Conservation (phyloP, 1,140 invertebrate genomes). For the Brachionus rotundiformis region DNA sequence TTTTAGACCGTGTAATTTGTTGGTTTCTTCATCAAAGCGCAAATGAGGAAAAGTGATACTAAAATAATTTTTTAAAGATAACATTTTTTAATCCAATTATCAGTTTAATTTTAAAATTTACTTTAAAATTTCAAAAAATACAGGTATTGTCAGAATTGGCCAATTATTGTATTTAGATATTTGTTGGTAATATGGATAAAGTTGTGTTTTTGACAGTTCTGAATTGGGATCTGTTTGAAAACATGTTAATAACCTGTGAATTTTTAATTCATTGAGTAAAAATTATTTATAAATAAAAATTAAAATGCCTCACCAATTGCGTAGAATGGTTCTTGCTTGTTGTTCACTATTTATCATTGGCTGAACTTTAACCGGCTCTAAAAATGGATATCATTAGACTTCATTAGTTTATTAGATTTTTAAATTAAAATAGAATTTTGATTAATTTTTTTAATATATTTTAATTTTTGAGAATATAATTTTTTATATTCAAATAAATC, state of each 20-base stretch:
- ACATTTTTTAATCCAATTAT: background rate
- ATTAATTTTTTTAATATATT: too few relatives aligned
- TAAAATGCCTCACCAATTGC: background rate
- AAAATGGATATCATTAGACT: background rate
- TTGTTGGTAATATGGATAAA: conserved; percentile 51
- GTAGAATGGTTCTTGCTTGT: conserved; percentile 22
- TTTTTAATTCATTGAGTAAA: background rate
- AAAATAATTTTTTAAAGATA: background rate
- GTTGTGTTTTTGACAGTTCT: conserved; percentile 46
- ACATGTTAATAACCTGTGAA: conserved; percentile 25
- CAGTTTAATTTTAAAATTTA: background rate
- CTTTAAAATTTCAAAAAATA: conserved; percentile 49
- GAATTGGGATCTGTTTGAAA: conserved; percentile 47
- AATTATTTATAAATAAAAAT: background rate
- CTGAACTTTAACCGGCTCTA: background rate
- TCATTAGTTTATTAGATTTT: background rate
- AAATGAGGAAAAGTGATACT: conserved; percentile 37
- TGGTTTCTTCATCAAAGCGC: conserved; percentile 27
- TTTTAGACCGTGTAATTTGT: conserved; percentile 43
- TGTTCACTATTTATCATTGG: conserved; percentile 3
- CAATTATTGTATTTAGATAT: conserved; percentile 47
- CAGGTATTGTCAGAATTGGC: conserved; percentile 32
- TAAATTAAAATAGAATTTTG: too few relatives aligned
- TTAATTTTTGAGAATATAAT: too few relatives aligned
- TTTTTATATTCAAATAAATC: too few relatives aligned